Evolutionary conservation across 2,113 vertebrate genomes (phyloP).

Genomic region (Lonchura striata): DNA sequence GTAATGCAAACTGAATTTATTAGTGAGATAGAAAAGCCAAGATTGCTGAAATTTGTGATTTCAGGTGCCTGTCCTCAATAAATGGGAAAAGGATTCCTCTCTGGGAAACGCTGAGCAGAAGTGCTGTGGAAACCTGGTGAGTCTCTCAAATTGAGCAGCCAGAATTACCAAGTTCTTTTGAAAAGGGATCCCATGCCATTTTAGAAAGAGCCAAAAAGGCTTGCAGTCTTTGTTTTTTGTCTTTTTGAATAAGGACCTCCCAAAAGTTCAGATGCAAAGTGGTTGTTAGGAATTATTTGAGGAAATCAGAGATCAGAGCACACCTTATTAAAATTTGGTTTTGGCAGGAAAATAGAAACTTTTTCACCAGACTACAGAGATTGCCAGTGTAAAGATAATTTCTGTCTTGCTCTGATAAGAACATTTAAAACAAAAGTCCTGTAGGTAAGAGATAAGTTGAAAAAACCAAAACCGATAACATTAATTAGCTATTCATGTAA

Average conservation of each 20-base stretch:
- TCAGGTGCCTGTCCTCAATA: neutral
- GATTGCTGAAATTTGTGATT: neutral
- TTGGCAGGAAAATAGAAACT: neutral
- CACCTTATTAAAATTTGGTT: neutral
- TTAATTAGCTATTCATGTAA: neutral
- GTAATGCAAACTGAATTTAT: neutral
- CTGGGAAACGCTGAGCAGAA: neutral
- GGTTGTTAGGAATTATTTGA: neutral
- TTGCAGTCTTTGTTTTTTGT: neutral
- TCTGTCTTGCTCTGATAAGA: constrained; percentile 24
- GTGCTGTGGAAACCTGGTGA: neutral
- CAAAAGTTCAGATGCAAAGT: neutral
- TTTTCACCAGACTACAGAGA: neutral
- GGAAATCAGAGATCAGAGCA: neutral
- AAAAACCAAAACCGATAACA: neutral
- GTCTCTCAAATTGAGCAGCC: neutral
- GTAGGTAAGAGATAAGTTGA: neutral
- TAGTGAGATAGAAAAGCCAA: neutral
- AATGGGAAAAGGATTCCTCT: neutral
- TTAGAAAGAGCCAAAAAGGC: neutral
- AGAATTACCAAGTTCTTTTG: neutral
- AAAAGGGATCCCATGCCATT: neutral
- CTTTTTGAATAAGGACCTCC: neutral
- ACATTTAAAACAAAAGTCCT: neutral
- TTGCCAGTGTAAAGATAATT: neutral